A percentile compares a stretch with the other conserved stretches of the same genome.
These are phyloP conservation scores for Hofmannophila pseudospretella DNA, from an alignment of 2,888 invertebrate species.

Conservation along the genomic window DNA sequence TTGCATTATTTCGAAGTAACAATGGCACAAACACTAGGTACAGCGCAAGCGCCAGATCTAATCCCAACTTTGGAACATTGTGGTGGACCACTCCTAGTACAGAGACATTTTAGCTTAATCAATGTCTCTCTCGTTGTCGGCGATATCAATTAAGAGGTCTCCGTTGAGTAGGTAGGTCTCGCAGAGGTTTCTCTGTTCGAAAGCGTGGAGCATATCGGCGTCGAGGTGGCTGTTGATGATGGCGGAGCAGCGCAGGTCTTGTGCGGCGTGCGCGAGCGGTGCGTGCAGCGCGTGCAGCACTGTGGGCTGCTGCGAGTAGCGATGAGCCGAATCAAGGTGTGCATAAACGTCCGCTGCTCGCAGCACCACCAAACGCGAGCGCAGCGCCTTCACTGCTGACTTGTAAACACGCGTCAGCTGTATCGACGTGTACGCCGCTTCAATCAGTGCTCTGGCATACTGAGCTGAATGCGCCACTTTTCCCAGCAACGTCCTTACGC, in stretches of 20 bases:
- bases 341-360: constrained; percentile 13
- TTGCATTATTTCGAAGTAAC: too few relatives aligned
- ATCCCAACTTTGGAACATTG: too few relatives aligned
- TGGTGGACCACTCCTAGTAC: too few relatives aligned
- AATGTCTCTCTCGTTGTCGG: too few relatives aligned
- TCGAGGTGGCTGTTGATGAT: constrained; percentile 40
- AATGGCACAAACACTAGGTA: too few relatives aligned
- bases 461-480: constrained; percentile 41
- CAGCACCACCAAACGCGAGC: constrained; percentile 32
- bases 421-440: constrained; percentile 32
- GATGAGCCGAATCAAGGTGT: constrained; percentile 15
- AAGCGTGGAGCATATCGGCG: constrained; percentile 25
- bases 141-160: too few relatives aligned
- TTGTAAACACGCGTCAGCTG: constrained; percentile 19
- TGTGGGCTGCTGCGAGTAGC: constrained; percentile 27
- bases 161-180: constrained; percentile 35
- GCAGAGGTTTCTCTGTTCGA: constrained; percentile 36
- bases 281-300: constrained; percentile 28
- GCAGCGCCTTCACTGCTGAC: constrained; percentile 18
- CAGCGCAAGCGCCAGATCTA: too few relatives aligned
- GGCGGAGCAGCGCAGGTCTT: constrained; percentile 33
- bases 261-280: constrained; percentile 25
- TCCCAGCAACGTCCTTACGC: constrained; percentile 35
- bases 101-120: too few relatives aligned
- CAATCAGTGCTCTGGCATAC: constrained; percentile 36